Base-by-base conservation (phyloP, 1,140 invertebrate species). In the Sipha flava region DNA sequence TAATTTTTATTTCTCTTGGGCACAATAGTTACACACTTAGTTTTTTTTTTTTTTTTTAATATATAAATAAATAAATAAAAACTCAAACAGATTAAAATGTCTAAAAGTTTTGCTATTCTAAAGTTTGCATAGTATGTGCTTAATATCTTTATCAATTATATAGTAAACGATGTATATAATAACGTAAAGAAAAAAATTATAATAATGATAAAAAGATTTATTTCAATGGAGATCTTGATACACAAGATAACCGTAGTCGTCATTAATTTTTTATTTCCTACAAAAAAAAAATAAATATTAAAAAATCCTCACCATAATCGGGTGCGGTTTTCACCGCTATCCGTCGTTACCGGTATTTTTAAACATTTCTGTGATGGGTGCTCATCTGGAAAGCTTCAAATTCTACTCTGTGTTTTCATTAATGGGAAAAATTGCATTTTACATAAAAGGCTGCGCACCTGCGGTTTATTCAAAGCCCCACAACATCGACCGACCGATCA, bases 361-460 rank as follows among this genome's bases (percentile, higher is more conserved):
- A 62, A 16, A n/a, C 59, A 40, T 40, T 66, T 66, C 40, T 66
- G n/a, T 66, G 34, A 66, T 21, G 34, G 62, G n/a, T 14, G 31
- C 62, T 40, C 62, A 40, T 66, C 62, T 40, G 62, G 62, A 66
- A 40, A 40, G 62, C 62, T 23, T 66, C 62, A 66, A 66, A 66
- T 66, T 66, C 34, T 34, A 40, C 31, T 40, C 34, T 66, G 10
- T 66, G n/a, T 23, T n/a, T 40, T 66, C 21, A 40, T 66, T 66
- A 14, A 23, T 31, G 62, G 34, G 34, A 40, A 66, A 66, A 66
- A 34, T 66, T 9, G 59, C 31, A n/a, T 62, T 34, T n/a, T 21
- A 37, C 14, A 34, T n/a, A 62, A 62, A 62, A n/a, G 31, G 31
- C 29, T 9, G 9, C 59, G 31, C 59, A 62, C 59, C 59, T 62